phyloP scores from a whole-genome alignment of 2,113 vertebrate genomes.

The Paramisgurnus dabryanus region DNA sequence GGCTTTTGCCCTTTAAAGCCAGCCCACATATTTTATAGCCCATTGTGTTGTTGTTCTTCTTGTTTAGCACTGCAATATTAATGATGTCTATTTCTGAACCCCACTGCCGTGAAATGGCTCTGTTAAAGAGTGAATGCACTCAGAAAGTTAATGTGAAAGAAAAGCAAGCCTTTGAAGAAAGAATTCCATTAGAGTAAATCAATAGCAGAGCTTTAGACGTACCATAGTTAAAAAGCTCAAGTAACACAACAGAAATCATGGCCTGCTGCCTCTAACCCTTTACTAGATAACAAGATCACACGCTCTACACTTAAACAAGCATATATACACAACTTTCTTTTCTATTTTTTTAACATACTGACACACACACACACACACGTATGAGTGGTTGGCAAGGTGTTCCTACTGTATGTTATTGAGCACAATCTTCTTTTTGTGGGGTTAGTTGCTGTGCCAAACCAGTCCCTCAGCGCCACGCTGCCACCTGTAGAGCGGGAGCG shows the following conservation, averaged over 20 bases:
- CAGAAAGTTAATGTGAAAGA: conserved; percentile 8
- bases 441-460: too few relatives aligned
- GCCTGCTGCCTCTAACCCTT: background rate
- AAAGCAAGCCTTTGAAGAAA: background rate
- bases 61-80: conserved; percentile 16
- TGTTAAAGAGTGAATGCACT: background rate
- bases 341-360: background rate
- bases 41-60: background rate
- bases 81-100: conserved; percentile 26
- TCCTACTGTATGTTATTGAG: too few relatives aligned
- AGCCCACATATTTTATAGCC: conserved; percentile 18
- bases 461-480: too few relatives aligned
- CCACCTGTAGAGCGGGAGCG: too few relatives aligned
- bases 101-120: background rate
- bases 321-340: background rate
- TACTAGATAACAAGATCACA: conserved; percentile 34
- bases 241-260: conserved; percentile 24
- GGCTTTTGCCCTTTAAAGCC: conserved; percentile 20
- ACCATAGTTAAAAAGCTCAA: conserved; percentile 29
- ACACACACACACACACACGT: conserved; percentile 14
- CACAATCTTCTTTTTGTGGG: too few relatives aligned
- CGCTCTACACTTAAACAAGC: conserved; percentile 19
- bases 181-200: conserved; percentile 37
- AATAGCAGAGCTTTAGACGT: conserved; percentile 21
- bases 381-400: background rate